Base-by-base conservation (phyloP, 2,888 invertebrate genomes). In the Synanthedon vespiformis region DNA sequence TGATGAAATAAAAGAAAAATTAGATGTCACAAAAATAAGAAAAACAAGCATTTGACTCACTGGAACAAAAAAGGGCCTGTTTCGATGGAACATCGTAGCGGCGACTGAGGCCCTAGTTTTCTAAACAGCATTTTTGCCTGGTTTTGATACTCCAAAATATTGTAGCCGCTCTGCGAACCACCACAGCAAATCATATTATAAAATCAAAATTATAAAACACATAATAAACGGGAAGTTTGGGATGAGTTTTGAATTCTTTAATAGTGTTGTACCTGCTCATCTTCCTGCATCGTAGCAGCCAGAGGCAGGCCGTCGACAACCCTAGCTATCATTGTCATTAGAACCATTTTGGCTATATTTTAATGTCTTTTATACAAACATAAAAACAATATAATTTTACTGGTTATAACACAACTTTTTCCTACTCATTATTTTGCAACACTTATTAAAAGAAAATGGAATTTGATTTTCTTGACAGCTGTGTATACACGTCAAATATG, bases 81-180 rank as follows among this genome's bases (percentile, higher is more conserved):
- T 89, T 99, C 99, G 70, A 99, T 95, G 67, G 96, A 95, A 84
- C 98, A 98, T 74, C 95, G 92, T 40, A 92, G 85, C 55, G 98
- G 98, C 55, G 98, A 97, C 71, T 95, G 93, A 44, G 93, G 92
- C 62, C 94, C 94, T 70, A 99, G 89, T 87, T 98, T 98, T 68
- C 96, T 92, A 88, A 99, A 99, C 67, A 99, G 89, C 93, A 98
- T 94, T 89, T 99, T 99, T 41, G 99, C 99, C 89, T 99, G 99
- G 82, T 97, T 98, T 83, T 99, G 99, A 82, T 98, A 99, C 77
- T 99, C 99, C 82, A 98, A 88, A 74, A 98, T 92, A 87, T 93
- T 96, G 80, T 95, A 93, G 55, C 98, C 98, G 60, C 94, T 92
- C 98, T 98, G 88, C 67, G 85, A 89, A 77, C 68, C 74, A 80